phyloP scores from a whole-genome alignment of 2,113 vertebrate genomes.

The Excalfactoria chinensis region DNA sequence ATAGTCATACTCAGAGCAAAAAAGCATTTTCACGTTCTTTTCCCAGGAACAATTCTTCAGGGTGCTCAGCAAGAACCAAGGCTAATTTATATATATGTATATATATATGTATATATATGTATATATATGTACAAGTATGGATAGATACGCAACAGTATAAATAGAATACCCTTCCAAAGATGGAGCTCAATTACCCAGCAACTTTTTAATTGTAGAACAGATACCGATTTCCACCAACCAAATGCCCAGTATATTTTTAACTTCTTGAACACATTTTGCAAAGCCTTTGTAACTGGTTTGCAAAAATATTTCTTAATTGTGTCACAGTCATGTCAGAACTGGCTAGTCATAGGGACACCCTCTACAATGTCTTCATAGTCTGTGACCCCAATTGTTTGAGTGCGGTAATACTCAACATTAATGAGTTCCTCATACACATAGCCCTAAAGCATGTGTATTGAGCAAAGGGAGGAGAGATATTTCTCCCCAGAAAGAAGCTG shows the following conservation, averaged over 20 bases:
- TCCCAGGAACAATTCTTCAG: not conserved
- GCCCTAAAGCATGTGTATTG: not conserved
- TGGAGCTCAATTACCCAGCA: not conserved
- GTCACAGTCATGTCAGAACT: not conserved
- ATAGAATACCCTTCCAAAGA: not conserved
- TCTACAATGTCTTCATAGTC: not conserved
- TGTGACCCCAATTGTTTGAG: not conserved
- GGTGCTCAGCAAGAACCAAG: not conserved
- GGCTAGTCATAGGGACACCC: not conserved
- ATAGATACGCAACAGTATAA: not conserved
- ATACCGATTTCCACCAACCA: not conserved
- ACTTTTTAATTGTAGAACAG: not conserved
- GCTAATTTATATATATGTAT: too few species aligned
- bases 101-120: too few species aligned
- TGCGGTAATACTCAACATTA: not conserved
- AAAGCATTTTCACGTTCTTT: accelerated
- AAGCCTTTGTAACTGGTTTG: not conserved
- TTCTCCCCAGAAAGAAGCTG: not conserved
- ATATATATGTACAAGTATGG: too few species aligned
- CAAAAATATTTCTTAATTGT: not conserved
- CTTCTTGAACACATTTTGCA: not conserved
- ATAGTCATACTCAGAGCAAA: not conserved
- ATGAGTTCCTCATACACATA: not conserved
- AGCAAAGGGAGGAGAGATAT: accelerated
- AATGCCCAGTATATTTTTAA: not conserved